Evolutionary conservation across 1,140 invertebrate genomes (phyloP).

Genomic region (Saccostrea glomerata): DNA sequence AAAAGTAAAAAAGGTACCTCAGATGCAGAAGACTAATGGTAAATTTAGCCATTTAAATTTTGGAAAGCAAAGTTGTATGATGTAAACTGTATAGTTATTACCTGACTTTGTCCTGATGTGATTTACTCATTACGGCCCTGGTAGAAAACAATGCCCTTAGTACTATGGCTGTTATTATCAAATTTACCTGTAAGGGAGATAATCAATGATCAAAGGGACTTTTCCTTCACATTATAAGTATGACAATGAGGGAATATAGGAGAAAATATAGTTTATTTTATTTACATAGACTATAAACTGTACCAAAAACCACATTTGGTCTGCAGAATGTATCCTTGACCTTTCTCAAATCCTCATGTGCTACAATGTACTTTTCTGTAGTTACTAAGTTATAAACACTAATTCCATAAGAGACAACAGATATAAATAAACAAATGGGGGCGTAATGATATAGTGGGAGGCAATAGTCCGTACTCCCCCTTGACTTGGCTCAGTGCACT

Average conservation of each 20-base stretch:
- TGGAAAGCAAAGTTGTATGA: background rate
- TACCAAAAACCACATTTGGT: too few relatives aligned
- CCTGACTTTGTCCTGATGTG: constrained; percentile 50
- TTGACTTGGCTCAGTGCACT: background rate
- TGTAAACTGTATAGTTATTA: background rate
- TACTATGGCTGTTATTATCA: constrained; percentile 50
- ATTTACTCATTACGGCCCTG: constrained; percentile 52
- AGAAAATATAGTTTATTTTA: too few relatives aligned
- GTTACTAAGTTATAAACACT: background rate
- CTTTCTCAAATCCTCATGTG: background rate
- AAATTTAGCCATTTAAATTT: too few relatives aligned
- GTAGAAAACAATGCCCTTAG: constrained; percentile 53
- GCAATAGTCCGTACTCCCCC: background rate
- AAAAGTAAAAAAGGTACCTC: background rate
- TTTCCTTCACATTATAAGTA: too few relatives aligned
- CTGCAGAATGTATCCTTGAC: too few relatives aligned
- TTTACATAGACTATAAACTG: too few relatives aligned
- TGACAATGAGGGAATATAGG: too few relatives aligned
- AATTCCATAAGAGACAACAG: background rate
- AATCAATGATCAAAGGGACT: background rate
- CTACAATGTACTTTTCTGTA: background rate
- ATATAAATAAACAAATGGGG: background rate
- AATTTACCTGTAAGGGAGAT: constrained; percentile 43
- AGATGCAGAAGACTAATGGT: background rate
- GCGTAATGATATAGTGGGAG: background rate